Percentiles rank a stretch among this genome's conserved stretches.
These are phyloP conservation scores for Entomyzon cyanotis DNA, from an alignment of 2,113 vertebrate genomes.

Conservation along the genomic window DNA sequence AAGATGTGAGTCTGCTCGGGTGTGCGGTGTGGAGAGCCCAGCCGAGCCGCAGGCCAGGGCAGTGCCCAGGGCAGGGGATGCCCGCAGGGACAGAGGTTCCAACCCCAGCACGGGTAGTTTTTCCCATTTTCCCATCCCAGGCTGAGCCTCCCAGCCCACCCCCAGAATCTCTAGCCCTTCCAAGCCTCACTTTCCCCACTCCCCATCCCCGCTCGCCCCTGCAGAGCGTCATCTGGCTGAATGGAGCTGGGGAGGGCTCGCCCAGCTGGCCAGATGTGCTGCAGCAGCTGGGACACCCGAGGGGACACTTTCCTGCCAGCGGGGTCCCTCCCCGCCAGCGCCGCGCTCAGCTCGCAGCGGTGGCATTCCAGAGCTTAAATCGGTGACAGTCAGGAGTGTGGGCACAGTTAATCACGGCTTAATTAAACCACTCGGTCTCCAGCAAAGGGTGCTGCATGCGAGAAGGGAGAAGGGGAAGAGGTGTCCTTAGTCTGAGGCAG, in stretches of 20 bases:
- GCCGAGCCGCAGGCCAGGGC: rapidly evolving
- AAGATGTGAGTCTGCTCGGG: no score
- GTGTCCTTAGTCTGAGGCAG: constrained; percentile 58
- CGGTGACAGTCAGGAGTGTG: neutral
- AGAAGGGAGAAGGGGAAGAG: neutral
- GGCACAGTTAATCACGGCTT: constrained; percentile 41
- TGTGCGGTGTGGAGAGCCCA: no score
- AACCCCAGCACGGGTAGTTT: rapidly evolving
- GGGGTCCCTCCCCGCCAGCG: neutral
- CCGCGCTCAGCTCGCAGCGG: neutral
- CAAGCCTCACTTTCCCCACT: neutral
- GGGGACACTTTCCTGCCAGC: neutral
- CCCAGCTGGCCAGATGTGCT: neutral
- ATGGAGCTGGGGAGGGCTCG: neutral
- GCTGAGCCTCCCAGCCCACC: neutral
- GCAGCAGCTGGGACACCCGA: neutral
- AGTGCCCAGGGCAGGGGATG: rapidly evolving
- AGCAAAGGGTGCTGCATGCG: neutral
- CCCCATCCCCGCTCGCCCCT: neutral
- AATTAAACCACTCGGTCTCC: constrained; percentile 54
- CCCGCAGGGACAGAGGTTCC: rapidly evolving
- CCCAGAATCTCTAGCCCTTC: neutral
- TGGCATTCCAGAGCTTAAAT: neutral
- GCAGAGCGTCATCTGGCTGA: rapidly evolving
- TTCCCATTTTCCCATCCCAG: no score